Evolutionary conservation across 2,113 vertebrate species (phyloP).

Genomic region (Tauraco erythrolophus): DNA sequence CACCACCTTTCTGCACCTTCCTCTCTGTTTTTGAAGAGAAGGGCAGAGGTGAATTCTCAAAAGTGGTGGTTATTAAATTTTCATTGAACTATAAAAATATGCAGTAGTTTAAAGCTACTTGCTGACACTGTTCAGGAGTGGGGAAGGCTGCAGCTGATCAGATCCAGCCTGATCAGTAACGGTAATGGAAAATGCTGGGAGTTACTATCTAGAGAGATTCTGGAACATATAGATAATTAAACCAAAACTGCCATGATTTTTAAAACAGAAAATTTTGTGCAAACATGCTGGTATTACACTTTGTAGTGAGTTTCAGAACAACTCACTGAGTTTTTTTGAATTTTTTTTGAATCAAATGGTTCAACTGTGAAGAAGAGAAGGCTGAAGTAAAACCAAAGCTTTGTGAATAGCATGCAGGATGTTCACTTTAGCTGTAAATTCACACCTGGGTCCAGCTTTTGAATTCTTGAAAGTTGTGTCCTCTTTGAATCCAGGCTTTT

Average conservation of each 20-base stretch:
- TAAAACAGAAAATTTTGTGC: not conserved
- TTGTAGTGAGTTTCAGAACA: constrained; percentile 30
- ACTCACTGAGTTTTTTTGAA: not conserved
- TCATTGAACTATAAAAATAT: constrained; percentile 5
- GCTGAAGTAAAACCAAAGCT: constrained; percentile 21
- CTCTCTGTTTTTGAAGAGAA: not conserved
- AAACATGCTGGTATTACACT: not conserved
- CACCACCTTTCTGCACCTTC: not conserved
- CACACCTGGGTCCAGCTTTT: not conserved
- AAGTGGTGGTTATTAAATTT: constrained; percentile 15
- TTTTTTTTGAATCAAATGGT: not conserved
- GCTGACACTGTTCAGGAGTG: not conserved
- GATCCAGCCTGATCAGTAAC: not conserved
- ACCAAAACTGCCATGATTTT: not conserved
- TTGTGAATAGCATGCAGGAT: not conserved
- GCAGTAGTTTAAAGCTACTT: not conserved
- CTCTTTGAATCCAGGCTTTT: not conserved
- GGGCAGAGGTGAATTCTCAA: not conserved
- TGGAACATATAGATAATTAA: not conserved
- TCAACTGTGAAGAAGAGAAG: not conserved
- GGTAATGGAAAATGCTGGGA: not conserved
- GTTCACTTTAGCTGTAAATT: not conserved
- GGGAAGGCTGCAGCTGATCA: not conserved
- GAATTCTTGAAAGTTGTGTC: not conserved
- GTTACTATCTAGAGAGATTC: not conserved